phyloP scores from a whole-genome alignment of 2,888 invertebrate genomes.

The Ophioninae sp. region DNA sequence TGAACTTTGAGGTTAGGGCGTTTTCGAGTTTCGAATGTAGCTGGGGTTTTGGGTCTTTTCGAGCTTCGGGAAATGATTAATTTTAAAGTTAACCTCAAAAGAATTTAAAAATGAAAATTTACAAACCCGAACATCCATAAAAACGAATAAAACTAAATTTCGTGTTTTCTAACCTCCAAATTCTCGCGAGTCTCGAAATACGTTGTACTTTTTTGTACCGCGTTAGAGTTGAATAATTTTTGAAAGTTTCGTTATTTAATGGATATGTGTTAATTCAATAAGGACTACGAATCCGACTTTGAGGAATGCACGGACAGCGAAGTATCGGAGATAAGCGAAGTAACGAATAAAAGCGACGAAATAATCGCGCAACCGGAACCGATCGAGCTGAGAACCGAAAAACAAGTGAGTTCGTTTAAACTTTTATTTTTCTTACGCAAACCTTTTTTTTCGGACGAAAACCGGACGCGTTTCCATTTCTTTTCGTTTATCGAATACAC shows the following conservation, averaged over 20 bases:
- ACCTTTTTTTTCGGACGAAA: neutral
- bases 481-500: neutral
- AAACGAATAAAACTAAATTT: too few species aligned
- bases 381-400: slow-evolving; percentile 70
- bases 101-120: too few species aligned
- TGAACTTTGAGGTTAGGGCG: too few species aligned
- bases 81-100: too few species aligned
- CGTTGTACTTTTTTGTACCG: neutral
- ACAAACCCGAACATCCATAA: too few species aligned
- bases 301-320: slow-evolving; percentile 79
- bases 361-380: slow-evolving; percentile 69
- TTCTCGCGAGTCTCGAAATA: neutral
- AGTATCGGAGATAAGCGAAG: slow-evolving; percentile 73
- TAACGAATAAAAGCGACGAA: slow-evolving; percentile 64
- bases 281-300: slow-evolving; percentile 83
- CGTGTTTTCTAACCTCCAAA: neutral
- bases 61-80: too few species aligned
- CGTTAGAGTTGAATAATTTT: neutral
- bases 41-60: neutral
- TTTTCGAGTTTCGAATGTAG: neutral
- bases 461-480: neutral
- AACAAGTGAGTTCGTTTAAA: slow-evolving; percentile 65
- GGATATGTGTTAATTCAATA: slow-evolving; percentile 23
- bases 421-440: neutral
- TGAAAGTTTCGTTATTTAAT: neutral